Percentiles rank a stretch among this genome's conserved stretches.
Evolutionary conservation across 2,797 vertebrate genomes (phyloP).

Genomic region (Graptemys geographica): DNA sequence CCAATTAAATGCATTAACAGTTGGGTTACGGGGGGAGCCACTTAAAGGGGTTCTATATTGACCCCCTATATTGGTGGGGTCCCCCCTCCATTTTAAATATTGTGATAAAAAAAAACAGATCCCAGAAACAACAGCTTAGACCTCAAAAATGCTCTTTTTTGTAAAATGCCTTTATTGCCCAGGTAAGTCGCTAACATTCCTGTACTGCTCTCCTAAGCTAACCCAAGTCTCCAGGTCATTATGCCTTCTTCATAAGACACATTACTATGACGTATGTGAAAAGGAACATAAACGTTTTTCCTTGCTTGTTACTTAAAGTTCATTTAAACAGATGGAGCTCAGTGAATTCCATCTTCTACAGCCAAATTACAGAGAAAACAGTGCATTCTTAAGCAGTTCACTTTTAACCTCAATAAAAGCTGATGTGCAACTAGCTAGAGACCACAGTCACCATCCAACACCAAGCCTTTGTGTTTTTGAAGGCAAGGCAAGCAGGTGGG

Average conservation of each 20-base stretch:
- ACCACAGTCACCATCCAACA: conserved; percentile 37
- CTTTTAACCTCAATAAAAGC: conserved; percentile 74
- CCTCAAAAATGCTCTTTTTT: conserved; percentile 52
- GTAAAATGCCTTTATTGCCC: conserved; percentile 52
- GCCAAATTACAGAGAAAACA: conserved; percentile 79
- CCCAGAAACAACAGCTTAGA: conserved; percentile 62
- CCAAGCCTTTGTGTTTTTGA: conserved; percentile 39
- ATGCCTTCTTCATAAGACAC: conserved; percentile 67
- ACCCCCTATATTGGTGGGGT: conserved; percentile 3
- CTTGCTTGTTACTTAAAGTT: conserved; percentile 79
- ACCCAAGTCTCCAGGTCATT: conserved; percentile 51
- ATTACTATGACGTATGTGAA: conserved; percentile 56
- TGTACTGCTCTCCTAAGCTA: conserved; percentile 61
- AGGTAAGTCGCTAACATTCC: conserved; percentile 52
- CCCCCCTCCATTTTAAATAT: conserved; percentile 30
- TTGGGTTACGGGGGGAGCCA: conserved; percentile 59
- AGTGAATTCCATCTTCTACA: conserved; percentile 70
- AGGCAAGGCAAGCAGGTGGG: conserved; percentile 59
- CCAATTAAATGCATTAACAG: conserved; percentile 79
- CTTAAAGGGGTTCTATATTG: conserved; percentile 59
- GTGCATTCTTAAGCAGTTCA: conserved; percentile 70
- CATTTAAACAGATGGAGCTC: conserved; percentile 80
- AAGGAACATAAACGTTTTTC: conserved; percentile 76
- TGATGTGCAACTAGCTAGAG: conserved; percentile 52
- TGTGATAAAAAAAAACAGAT: conserved; percentile 49